Conservation (phyloP, 1,140 invertebrate genomes). For the Cyrtorhinus lividipennis region DNA sequence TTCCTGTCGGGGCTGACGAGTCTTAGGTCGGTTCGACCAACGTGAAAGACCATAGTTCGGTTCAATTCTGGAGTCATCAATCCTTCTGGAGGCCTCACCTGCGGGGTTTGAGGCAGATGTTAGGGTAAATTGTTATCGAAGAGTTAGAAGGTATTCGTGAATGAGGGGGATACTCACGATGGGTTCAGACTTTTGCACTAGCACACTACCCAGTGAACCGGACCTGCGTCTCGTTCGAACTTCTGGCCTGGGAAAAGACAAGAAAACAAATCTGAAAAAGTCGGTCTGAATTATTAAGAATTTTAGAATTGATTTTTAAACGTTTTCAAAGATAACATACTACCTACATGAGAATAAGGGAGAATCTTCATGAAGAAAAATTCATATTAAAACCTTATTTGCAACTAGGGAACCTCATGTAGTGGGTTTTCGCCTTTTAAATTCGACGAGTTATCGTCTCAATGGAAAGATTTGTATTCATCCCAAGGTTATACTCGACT, state of each 20-base stretch:
- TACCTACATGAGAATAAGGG: too few relatives aligned
- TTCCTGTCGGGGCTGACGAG: conserved; percentile 86
- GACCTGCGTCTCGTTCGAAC: conserved; percentile 29
- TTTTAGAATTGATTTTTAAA: too few relatives aligned
- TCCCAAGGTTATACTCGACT: too few relatives aligned
- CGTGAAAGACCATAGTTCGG: conserved; percentile 77
- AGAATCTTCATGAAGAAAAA: too few relatives aligned
- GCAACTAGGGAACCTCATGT: too few relatives aligned
- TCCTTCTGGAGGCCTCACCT: not conserved
- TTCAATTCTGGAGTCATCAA: conserved; percentile 47
- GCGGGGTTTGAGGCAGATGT: not conserved
- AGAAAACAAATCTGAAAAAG: too few relatives aligned
- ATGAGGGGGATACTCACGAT: not conserved
- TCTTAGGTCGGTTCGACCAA: conserved; percentile 71
- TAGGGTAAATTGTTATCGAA: not conserved
- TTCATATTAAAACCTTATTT: too few relatives aligned
- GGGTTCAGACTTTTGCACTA: conserved; percentile 20
- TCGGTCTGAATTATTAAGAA: too few relatives aligned
- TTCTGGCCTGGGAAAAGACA: conserved; percentile 29
- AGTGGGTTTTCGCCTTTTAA: too few relatives aligned
- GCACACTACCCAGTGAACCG: conserved; percentile 30
- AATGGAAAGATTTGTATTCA: too few relatives aligned
- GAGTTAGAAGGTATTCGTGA: not conserved
- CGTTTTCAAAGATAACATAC: too few relatives aligned
- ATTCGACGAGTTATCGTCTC: too few relatives aligned